These are phyloP conservation scores for Drosophila navojoa DNA, from an alignment of 1,140 invertebrate genomes.

Conservation along the genomic window DNA sequence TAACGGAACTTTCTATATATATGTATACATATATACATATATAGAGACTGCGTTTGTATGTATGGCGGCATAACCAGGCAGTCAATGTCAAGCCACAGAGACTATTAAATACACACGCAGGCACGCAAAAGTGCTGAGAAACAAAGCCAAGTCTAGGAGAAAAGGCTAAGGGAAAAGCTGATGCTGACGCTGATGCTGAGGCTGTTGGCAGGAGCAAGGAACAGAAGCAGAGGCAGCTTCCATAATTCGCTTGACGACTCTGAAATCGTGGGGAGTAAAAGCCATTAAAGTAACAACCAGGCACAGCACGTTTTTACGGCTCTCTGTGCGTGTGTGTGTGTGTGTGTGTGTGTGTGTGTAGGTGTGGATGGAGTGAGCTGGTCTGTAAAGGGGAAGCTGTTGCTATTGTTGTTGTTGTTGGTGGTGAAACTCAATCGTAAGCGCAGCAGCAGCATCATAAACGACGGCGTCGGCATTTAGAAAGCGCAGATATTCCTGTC, in stretches of 20 bases:
- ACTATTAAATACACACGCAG: conserved; percentile 82
- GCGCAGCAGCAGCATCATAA: conserved; percentile 80
- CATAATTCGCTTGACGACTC: conserved; percentile 76
- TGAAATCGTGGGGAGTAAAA: conserved; percentile 77
- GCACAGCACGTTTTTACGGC: conserved; percentile 80
- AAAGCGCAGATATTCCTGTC: conserved; percentile 81
- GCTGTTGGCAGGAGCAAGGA: conserved; percentile 21
- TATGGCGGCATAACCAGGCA: conserved; percentile 49
- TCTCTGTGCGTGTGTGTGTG: conserved; percentile 23
- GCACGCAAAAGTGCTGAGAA: conserved; percentile 78
- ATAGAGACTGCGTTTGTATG: not conserved
- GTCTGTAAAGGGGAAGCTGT: not conserved
- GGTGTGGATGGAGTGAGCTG: not conserved
- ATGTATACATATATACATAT: conserved; percentile 47
- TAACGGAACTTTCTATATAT: conserved; percentile 29
- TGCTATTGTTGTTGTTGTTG: conserved; percentile 4
- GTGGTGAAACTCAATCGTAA: conserved; percentile 71
- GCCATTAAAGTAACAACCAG: conserved; percentile 81
- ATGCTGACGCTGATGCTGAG: conserved; percentile 21
- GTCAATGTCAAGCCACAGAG: conserved; percentile 80
- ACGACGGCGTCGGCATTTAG: conserved; percentile 79
- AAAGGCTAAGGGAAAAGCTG: conserved; percentile 9
- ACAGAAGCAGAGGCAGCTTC: conserved; percentile 55
- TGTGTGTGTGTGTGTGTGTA: not conserved
- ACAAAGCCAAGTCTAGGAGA: conserved; percentile 54